A percentile compares a stretch with the other conserved stretches of the same genome.
Evolutionary conservation across 2,113 vertebrate species (phyloP).

Genomic region (Tinamus guttatus): DNA sequence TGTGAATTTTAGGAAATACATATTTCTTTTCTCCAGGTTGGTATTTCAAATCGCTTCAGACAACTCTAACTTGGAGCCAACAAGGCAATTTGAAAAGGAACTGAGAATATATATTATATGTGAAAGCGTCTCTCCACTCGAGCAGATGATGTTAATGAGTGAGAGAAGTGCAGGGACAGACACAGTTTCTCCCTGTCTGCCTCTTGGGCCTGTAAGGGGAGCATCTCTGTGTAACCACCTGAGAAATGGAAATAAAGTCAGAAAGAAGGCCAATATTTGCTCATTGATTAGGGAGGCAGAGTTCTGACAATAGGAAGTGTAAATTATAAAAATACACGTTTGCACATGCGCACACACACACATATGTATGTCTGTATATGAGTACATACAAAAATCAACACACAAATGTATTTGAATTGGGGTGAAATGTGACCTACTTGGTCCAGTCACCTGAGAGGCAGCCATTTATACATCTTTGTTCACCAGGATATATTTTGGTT

Average conservation of each 20-base stretch:
- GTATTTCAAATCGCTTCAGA: background rate
- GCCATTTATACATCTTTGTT: background rate
- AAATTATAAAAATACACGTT: background rate
- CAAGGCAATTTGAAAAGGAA: rapidly evolving
- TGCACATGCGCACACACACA: too few species aligned
- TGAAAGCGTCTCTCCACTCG: background rate
- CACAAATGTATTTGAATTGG: rapidly evolving
- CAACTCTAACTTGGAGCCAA: background rate
- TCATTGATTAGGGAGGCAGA: background rate
- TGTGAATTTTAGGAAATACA: background rate
- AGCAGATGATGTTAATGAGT: background rate
- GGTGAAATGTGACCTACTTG: background rate
- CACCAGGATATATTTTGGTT: background rate
- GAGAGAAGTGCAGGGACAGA: background rate
- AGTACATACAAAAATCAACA: background rate
- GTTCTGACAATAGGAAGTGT: too few species aligned
- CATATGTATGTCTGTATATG: too few species aligned
- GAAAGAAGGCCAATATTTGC: background rate
- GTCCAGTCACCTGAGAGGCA: background rate
- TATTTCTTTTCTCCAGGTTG: background rate
- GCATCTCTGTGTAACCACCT: background rate
- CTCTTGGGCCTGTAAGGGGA: background rate
- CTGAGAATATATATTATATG: background rate
- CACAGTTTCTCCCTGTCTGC: background rate
- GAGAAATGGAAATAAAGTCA: background rate